Conservation (phyloP, 1,140 invertebrate genomes). For the Rhysida immarginata region DNA sequence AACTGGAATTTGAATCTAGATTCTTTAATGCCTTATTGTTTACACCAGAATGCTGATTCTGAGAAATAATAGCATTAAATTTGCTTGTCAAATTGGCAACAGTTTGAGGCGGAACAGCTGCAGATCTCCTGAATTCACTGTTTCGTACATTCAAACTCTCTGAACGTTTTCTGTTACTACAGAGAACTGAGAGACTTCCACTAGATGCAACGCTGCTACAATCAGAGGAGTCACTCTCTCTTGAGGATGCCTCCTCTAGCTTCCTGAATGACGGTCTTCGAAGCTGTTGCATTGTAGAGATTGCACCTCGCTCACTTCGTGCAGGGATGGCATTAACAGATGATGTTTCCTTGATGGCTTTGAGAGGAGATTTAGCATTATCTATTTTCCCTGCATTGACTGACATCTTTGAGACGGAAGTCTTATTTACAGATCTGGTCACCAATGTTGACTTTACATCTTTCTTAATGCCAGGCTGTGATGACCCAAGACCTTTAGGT, state of each 20-base stretch:
- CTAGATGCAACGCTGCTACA: background rate
- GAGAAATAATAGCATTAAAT: slow-evolving; percentile 5
- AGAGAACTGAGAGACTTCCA: background rate
- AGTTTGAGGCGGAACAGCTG: slow-evolving; percentile 1
- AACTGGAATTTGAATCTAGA: background rate
- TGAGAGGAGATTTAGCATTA: background rate
- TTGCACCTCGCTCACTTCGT: background rate
- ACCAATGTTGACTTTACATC: background rate
- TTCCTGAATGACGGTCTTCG: background rate
- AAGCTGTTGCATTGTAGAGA: background rate
- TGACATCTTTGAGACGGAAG: background rate
- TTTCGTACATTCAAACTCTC: background rate
- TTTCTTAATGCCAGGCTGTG: background rate
- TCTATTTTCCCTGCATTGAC: background rate
- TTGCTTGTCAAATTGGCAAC: slow-evolving; percentile 5
- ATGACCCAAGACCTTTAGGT: background rate
- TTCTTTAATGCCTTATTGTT: background rate
- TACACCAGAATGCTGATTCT: background rate
- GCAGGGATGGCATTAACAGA: background rate
- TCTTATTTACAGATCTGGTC: background rate
- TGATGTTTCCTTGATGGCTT: background rate
- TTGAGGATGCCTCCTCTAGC: background rate
- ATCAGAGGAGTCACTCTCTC: background rate
- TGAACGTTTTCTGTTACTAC: background rate
- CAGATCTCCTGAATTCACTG: background rate